phyloP scores from a whole-genome alignment of 2,113 vertebrate genomes.

The Chaetodon auriga region DNA sequence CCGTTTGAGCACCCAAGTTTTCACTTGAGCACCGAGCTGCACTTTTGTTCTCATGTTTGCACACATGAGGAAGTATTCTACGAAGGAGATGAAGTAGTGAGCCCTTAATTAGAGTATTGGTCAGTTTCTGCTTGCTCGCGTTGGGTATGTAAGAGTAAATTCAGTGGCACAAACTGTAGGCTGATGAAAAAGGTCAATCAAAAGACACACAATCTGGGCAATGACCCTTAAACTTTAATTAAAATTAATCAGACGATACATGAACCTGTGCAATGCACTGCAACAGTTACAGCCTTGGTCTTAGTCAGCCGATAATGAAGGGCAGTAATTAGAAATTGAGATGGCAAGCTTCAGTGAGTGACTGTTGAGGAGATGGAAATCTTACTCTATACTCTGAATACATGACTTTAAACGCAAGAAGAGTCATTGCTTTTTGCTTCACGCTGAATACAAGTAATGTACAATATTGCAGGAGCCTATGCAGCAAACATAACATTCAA shows the following conservation, averaged over 20 bases:
- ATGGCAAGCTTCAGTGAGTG: slow-evolving; percentile 17
- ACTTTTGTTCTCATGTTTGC: background rate
- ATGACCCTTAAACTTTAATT: slow-evolving; percentile 25
- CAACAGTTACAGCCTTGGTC: background rate
- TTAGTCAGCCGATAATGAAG: slow-evolving; percentile 6
- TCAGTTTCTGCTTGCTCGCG: background rate
- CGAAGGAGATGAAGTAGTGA: background rate
- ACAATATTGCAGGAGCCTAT: background rate
- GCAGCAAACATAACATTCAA: background rate
- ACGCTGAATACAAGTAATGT: background rate
- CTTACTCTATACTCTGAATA: background rate
- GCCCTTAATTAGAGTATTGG: slow-evolving; percentile 4
- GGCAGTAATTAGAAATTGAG: slow-evolving; percentile 28
- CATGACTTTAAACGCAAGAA: background rate
- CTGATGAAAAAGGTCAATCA: slow-evolving; percentile 3
- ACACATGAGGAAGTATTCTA: background rate
- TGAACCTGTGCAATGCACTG: slow-evolving; percentile 4
- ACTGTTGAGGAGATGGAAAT: background rate
- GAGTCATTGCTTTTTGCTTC: background rate
- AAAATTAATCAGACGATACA: slow-evolving; percentile 13
- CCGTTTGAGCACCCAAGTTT: slow-evolving; percentile 3
- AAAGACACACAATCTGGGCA: background rate
- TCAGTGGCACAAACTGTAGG: background rate
- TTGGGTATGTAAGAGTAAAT: background rate
- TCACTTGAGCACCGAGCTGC: background rate